Percentiles rank a stretch among this genome's conserved stretches.
Evolutionary conservation across 2,113 vertebrate genomes (phyloP).

Genomic region (Recurvirostra avosetta): DNA sequence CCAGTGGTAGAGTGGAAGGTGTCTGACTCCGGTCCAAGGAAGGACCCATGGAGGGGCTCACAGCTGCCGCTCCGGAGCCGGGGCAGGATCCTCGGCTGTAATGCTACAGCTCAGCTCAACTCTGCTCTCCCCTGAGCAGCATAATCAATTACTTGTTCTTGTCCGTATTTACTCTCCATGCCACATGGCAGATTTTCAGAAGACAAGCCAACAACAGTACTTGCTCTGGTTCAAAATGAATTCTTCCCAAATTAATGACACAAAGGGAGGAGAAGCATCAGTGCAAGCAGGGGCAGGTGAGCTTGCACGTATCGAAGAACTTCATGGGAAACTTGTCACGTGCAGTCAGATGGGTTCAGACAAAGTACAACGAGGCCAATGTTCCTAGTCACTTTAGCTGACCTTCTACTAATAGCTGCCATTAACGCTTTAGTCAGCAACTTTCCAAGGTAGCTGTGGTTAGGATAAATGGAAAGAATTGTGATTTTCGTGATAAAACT

Average conservation of each 20-base stretch:
- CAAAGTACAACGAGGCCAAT: background rate
- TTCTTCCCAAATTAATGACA: background rate
- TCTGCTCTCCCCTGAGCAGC: background rate
- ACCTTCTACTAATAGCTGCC: background rate
- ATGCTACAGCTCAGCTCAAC: background rate
- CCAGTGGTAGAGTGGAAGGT: background rate
- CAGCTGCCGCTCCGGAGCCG: fast-evolving
- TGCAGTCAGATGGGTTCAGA: background rate
- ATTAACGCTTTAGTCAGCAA: background rate
- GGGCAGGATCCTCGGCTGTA: background rate
- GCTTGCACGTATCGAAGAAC: background rate
- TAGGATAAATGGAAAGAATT: background rate
- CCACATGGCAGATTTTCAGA: background rate
- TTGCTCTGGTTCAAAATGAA: background rate
- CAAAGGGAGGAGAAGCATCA: background rate
- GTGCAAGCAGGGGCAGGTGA: background rate
- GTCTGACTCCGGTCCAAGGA: background rate
- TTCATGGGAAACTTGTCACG: background rate
- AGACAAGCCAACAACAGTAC: background rate
- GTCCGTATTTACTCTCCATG: fast-evolving
- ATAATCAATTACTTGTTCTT: background rate
- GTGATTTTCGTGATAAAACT: background rate
- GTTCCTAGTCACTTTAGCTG: background rate
- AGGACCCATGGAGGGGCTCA: fast-evolving
- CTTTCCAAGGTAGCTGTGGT: background rate